Evolutionary conservation across 2,797 vertebrate species (phyloP), one percentile per base, ranked within the genome.

Genomic region (Corythornis leucogaster): DNA sequence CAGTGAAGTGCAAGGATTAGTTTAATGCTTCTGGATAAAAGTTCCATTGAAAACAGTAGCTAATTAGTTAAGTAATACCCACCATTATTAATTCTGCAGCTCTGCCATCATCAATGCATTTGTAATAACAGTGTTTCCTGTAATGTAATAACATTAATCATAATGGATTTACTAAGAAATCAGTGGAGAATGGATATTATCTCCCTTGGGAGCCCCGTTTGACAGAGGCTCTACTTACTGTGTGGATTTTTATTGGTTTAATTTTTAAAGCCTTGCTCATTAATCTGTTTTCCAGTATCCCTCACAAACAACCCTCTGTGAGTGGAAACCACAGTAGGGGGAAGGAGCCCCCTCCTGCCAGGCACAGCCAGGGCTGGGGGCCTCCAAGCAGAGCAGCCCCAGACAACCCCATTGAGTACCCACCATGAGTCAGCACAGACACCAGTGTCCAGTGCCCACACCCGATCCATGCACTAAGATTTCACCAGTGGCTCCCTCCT

Each of bases 31-130:
- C 68, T 85, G 64, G 43, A 20, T 58, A 62, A 85, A 18, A n/a
- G 31, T 20, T 85, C 69, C 82, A n/a, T 42, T 91, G 89, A 79
- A 91, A 95, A 48, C 54, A 77, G 71, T 43, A 78, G 55, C 85
- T 95, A 80, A 95, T 95, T 77, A 93, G 80, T 88, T 88, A 93
- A 93, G 82, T 92, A 80, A 85, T 71, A 94, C 57, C 67, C 92
- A 85, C 85, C 4, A 18, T 89, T 91, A 87, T 86, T 96, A 95
- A 92, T 92, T 92, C 77, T 46, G 53, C 62, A 91, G 59, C 87
- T 93, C 81, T 91, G 77, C 91, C 74, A 91, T 80, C 81, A 76
- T 57, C 76, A 46, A 18, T 80, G 80, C 76, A 82, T 92, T 84
- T 93, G 92, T 82, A 93, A 92, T 92, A 89, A 93, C 17, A 93